Conservation (phyloP, 1,140 invertebrate species). For the Drosophila ohnishii region DNA sequence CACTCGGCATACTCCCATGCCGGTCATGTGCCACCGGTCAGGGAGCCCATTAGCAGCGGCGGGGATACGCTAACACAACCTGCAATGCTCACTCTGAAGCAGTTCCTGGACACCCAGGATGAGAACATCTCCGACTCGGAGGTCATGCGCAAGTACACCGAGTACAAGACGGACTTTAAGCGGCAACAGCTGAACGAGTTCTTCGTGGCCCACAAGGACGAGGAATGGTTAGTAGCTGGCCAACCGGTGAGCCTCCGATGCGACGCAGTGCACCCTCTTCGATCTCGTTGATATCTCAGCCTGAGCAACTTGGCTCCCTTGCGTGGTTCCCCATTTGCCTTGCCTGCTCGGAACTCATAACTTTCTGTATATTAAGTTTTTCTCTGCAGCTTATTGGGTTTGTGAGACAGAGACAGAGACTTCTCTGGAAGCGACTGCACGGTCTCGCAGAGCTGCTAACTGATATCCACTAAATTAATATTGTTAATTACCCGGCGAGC, state of each 20-base stretch:
- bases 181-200: slow-evolving; percentile 99
- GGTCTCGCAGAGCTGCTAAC: slow-evolving; percentile 51
- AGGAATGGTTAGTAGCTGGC: slow-evolving; percentile 95
- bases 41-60: slow-evolving; percentile 45
- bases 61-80: slow-evolving; percentile 87
- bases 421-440: slow-evolving; percentile 52
- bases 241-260: slow-evolving; percentile 4
- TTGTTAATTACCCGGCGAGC: slow-evolving; percentile 82
- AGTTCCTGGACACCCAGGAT: slow-evolving; percentile 97
- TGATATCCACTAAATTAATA: slow-evolving; percentile 49
- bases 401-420: slow-evolving; percentile 65
- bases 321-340: slow-evolving; percentile 22
- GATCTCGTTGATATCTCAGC: slow-evolving; percentile 25
- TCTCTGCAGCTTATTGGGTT: slow-evolving; percentile 81
- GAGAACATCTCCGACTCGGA: slow-evolving; percentile 98
- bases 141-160: slow-evolving; percentile 98
- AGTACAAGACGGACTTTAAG: slow-evolving; percentile 98
- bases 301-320: slow-evolving; percentile 18
- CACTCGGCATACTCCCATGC: slow-evolving; percentile 80
- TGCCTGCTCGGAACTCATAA: slow-evolving; percentile 59
- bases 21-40: slow-evolving; percentile 45
- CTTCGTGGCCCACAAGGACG: slow-evolving; percentile 99
- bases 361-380: slow-evolving; percentile 80
- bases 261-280: slow-evolving; percentile 6
- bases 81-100: slow-evolving; percentile 98